Evolutionary conservation across 2,113 vertebrate species (phyloP).

Genomic region (Pseudopipra pipra): DNA sequence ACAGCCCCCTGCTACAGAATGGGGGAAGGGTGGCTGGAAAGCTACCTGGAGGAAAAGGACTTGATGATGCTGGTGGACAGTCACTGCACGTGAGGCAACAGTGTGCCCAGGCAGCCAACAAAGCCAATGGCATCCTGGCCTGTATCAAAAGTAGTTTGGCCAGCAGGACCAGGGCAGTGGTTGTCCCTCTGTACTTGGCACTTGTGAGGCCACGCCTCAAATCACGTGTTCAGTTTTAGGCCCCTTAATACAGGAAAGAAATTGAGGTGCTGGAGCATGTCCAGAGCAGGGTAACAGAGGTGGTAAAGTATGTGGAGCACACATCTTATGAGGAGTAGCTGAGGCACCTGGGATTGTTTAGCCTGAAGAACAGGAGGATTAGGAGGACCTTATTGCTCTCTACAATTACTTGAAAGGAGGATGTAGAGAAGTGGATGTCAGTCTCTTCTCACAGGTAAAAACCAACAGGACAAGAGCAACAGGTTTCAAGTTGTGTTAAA

Average conservation of each 20-base stretch:
- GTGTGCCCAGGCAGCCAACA: background rate
- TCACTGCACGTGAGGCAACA: background rate
- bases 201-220: background rate
- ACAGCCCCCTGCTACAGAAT: background rate
- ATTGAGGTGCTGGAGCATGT: background rate
- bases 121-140: background rate
- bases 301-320: background rate
- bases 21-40: background rate
- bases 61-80: background rate
- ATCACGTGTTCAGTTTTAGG: background rate
- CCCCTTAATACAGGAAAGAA: background rate
- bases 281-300: background rate
- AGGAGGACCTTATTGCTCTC: rapidly evolving
- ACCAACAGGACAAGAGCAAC: background rate
- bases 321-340: background rate
- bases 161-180: background rate
- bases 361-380: background rate
- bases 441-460: background rate
- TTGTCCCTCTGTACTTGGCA: background rate
- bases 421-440: rapidly evolving
- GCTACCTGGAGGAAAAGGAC: background rate
- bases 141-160: background rate
- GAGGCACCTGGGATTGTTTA: background rate
- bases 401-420: background rate
- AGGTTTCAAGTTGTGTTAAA: background rate